phyloP scores from a whole-genome alignment of 1,140 invertebrate species.

The Ostrea edulis region DNA sequence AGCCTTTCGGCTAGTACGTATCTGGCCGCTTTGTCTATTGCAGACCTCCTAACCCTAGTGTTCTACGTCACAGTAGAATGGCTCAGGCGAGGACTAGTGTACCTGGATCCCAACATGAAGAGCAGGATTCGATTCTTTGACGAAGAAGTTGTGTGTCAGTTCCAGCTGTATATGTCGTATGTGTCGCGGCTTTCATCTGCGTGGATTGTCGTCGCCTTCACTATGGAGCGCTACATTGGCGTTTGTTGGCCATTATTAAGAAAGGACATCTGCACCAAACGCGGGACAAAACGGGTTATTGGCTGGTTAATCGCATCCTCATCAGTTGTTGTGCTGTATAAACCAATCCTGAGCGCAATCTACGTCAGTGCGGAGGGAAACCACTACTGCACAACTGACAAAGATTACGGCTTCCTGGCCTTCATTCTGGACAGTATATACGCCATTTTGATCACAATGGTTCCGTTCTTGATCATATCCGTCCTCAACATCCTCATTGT shows the following conservation, averaged over 20 bases:
- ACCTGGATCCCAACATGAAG: conserved; percentile 46
- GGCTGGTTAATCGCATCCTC: conserved; percentile 39
- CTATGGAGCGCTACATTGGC: conserved; percentile 87
- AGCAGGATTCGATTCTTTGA: conserved; percentile 56
- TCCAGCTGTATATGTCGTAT: conserved; percentile 67
- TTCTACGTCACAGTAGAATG: conserved; percentile 68
- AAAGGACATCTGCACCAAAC: conserved; percentile 54
- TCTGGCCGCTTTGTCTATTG: conserved; percentile 62
- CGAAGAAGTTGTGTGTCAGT: conserved; percentile 65
- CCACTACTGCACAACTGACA: conserved; percentile 57
- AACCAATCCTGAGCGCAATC: conserved; percentile 60
- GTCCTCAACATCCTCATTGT: conserved; percentile 65
- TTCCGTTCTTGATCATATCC: conserved; percentile 66
- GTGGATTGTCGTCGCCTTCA: conserved; percentile 72
- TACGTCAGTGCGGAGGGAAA: conserved; percentile 41
- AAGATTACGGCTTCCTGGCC: conserved; percentile 56
- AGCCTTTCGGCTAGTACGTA: conserved; percentile 69
- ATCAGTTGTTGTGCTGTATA: conserved; percentile 54
- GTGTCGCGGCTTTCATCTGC: conserved; percentile 68
- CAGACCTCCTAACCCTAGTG: conserved; percentile 62
- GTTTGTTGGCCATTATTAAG: conserved; percentile 84
- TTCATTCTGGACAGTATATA: conserved; percentile 69
- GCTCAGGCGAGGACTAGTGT: conserved; percentile 60
- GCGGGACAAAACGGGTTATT: conserved; percentile 51
- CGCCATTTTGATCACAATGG: conserved; percentile 63